A percentile compares a stretch with the other conserved stretches of the same genome.
Conservation (phyloP, 2,797 vertebrate genomes). For the Chrysolophus pictus region DNA sequence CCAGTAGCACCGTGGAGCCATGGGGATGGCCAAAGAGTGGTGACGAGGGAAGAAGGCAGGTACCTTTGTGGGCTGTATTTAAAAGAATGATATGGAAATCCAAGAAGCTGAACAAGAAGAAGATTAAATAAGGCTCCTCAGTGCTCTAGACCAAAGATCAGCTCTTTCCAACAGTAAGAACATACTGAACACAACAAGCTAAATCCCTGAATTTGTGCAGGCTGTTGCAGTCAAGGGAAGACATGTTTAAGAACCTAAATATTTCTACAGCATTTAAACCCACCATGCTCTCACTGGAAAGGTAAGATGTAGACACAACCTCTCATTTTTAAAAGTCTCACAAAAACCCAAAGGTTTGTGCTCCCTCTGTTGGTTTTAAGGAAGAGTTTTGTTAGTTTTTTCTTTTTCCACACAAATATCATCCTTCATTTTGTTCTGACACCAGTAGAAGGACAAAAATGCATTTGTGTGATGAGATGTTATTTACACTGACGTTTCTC, state of each 20-base stretch:
- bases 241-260: slow-evolving; percentile 22
- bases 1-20: neutral
- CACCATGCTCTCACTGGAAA: neutral
- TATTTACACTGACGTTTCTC: slow-evolving; percentile 59
- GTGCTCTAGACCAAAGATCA: neutral
- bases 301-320: slow-evolving; percentile 9
- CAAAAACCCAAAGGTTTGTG: slow-evolving; percentile 56
- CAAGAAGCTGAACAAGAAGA: neutral
- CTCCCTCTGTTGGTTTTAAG: slow-evolving; percentile 75
- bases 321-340: slow-evolving; percentile 20
- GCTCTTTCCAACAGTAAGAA: neutral
- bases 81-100: neutral
- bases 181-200: neutral
- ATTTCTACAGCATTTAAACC: neutral
- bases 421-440: slow-evolving; percentile 51
- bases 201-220: neutral
- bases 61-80: neutral
- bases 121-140: neutral
- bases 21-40: neutral
- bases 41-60: neutral
- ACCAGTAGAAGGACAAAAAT: slow-evolving; percentile 13
- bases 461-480: neutral
- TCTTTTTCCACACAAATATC: slow-evolving; percentile 34
- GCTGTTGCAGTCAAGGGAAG: neutral
- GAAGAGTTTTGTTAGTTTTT: slow-evolving; percentile 26